Evolutionary conservation across 2,113 vertebrate genomes (phyloP).

Genomic region (Equus przewalskii): DNA sequence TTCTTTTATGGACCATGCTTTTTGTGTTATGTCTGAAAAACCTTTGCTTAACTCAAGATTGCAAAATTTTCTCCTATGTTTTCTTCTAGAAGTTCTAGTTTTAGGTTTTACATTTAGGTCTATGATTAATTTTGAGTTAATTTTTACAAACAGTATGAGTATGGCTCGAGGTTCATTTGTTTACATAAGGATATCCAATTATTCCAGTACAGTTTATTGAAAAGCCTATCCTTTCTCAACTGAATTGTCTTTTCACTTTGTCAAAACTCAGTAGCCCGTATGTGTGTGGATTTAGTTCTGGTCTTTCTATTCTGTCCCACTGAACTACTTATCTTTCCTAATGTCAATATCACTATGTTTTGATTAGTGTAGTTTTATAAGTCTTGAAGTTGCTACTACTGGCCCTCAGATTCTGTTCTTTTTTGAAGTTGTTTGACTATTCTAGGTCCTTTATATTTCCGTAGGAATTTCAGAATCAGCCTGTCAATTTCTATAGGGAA

Average conservation of each 20-base stretch:
- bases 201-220: neutral
- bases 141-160: neutral
- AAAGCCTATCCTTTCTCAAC: neutral
- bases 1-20: constrained; percentile 4
- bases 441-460: neutral
- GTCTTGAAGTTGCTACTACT: neutral
- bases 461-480: constrained; percentile 1
- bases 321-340: neutral
- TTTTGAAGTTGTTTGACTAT: neutral
- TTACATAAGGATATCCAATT: neutral
- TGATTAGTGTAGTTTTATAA: neutral
- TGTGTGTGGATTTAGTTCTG: neutral
- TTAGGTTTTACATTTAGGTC: neutral
- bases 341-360: neutral
- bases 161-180: neutral
- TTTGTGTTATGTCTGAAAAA: neutral
- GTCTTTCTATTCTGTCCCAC: neutral
- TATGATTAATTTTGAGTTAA: neutral
- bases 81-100: constrained; percentile 13
- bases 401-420: neutral
- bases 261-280: neutral
- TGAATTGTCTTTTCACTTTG: constrained; percentile 2
- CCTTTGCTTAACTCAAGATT: constrained; percentile 14
- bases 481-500: neutral
- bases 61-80: neutral